Conservation (phyloP, 2,797 vertebrate species). For the Pangasius krempfi region DNA sequence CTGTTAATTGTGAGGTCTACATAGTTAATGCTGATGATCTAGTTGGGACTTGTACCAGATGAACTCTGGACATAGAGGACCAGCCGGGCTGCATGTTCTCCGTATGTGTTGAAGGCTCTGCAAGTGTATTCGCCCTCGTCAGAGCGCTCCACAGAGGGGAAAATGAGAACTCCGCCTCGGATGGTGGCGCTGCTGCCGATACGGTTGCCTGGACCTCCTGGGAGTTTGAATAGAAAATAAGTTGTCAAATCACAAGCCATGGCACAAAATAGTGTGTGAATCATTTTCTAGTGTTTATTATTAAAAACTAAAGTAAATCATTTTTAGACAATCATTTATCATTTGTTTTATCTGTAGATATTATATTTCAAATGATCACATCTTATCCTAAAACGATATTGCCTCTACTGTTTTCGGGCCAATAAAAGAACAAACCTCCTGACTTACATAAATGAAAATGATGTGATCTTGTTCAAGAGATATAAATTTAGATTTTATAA, state of each 20-base stretch:
- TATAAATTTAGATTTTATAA: not conserved
- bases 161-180: constrained; percentile 78
- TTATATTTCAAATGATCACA: not conserved
- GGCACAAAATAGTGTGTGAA: not conserved
- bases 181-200: constrained; percentile 81
- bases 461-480: not conserved
- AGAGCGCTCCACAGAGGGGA: constrained; percentile 72
- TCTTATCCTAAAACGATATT: not conserved
- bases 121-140: constrained; percentile 89
- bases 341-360: not conserved
- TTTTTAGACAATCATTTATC: not conserved
- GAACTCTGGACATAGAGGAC: constrained; percentile 86
- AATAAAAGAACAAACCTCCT: not conserved
- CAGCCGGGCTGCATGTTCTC: constrained; percentile 83
- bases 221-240: not conserved
- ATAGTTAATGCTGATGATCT: not conserved
- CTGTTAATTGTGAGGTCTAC: not conserved
- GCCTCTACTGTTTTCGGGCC: not conserved
- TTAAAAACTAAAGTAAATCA: too few species aligned
- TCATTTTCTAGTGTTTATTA: too few species aligned
- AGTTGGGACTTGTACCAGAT: constrained; percentile 41
- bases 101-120: constrained; percentile 83
- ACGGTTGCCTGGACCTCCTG: constrained; percentile 60
- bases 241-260: not conserved
- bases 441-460: not conserved